phyloP scores from a whole-genome alignment of 92 coral and sea anemone genomes.

The Ricordea florida region DNA sequence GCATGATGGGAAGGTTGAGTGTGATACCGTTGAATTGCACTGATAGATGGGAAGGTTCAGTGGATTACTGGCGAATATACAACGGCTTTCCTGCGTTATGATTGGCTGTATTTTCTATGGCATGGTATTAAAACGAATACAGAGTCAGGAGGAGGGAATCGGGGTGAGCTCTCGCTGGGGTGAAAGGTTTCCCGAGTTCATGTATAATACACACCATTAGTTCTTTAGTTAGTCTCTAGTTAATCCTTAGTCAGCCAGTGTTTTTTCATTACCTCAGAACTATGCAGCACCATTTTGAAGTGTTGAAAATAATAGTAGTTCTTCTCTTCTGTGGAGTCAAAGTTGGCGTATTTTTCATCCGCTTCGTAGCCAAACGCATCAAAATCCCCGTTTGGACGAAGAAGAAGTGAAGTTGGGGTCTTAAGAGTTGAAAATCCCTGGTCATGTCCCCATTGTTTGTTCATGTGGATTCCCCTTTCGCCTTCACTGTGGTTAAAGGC shows the following conservation, averaged over 20 bases:
- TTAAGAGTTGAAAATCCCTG: slow-evolving; percentile 11
- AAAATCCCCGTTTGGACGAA: slow-evolving; percentile 7
- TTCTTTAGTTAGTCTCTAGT: too few relatives aligned
- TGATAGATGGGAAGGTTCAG: too few relatives aligned
- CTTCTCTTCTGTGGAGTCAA: neutral
- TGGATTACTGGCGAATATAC: too few relatives aligned
- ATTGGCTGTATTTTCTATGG: too few relatives aligned
- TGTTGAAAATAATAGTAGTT: slow-evolving; percentile 27
- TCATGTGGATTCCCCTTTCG: slow-evolving; percentile 43
- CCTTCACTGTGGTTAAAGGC: slow-evolving; percentile 39
- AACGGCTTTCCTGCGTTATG: too few relatives aligned
- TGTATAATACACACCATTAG: neutral
- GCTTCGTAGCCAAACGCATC: slow-evolving; percentile 46
- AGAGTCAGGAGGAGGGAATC: too few relatives aligned
- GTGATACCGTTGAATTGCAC: too few relatives aligned
- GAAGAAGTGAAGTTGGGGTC: slow-evolving; percentile 21
- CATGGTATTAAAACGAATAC: too few relatives aligned
- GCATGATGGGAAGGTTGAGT: too few relatives aligned
- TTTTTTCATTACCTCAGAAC: slow-evolving; percentile 6
- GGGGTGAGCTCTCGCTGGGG: too few relatives aligned
- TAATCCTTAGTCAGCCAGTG: too few relatives aligned
- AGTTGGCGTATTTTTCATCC: slow-evolving; percentile 31
- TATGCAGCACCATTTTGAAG: slow-evolving; percentile 37
- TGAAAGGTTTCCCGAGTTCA: too few relatives aligned
- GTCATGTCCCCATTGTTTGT: slow-evolving; percentile 37